Percentiles rank a stretch among this genome's conserved stretches.
Conservation (phyloP, 2,797 vertebrate genomes). For the Chelidonichthys spinosus region DNA sequence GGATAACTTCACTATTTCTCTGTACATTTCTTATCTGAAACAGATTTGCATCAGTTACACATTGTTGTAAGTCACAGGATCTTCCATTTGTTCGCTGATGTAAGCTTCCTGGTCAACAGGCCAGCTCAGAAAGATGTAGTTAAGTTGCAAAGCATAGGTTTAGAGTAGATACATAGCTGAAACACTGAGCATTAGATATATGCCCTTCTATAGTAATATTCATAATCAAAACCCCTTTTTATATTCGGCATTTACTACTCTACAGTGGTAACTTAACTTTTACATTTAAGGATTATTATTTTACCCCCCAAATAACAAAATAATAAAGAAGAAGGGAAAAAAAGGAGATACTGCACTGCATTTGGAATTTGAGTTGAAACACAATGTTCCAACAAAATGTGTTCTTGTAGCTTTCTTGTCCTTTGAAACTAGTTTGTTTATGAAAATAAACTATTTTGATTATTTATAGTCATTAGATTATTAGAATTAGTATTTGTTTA, state of each 20-base stretch:
- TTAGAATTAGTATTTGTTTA: not conserved
- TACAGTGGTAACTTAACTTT: constrained; percentile 5
- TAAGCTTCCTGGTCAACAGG: constrained; percentile 32
- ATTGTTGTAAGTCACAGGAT: constrained; percentile 20
- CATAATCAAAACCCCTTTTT: constrained; percentile 23
- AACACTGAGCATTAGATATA: constrained; percentile 13
- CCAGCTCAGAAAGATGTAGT: constrained; percentile 11
- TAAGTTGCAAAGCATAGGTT: constrained; percentile 25
- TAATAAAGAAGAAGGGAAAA: not conserved
- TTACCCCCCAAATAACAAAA: not conserved
- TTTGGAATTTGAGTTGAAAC: not conserved
- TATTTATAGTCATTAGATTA: not conserved
- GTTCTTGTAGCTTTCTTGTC: not conserved
- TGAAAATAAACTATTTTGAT: constrained; percentile 22
- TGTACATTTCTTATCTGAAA: constrained; percentile 25
- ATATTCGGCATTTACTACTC: not conserved
- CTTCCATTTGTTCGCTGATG: constrained; percentile 30
- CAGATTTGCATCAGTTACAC: constrained; percentile 21
- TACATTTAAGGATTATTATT: not conserved
- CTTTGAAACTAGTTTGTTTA: constrained; percentile 8
- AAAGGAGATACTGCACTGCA: not conserved
- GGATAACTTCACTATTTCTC: constrained; percentile 47
- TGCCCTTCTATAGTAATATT: constrained; percentile 5
- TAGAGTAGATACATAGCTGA: constrained; percentile 22
- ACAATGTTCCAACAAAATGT: not conserved